Percentiles rank a stretch among this genome's conserved stretches.
These are phyloP conservation scores for Burhinus oedicnemus DNA, from an alignment of 2,113 vertebrate genomes.

Conservation along the genomic window DNA sequence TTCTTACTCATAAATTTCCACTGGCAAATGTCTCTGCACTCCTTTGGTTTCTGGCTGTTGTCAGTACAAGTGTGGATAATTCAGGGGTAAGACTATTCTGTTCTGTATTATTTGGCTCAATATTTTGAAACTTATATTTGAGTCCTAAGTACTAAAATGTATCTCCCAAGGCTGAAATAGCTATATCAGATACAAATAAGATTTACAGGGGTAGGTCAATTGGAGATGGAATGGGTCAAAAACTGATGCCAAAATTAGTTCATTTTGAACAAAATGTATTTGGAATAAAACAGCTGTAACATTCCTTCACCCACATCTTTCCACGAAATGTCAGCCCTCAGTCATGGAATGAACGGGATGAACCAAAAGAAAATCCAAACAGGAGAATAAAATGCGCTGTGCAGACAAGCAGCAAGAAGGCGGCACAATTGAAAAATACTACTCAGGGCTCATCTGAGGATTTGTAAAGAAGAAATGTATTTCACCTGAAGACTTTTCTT, in stretches of 20 bases:
- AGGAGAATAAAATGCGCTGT: background rate
- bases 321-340: background rate
- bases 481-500: background rate
- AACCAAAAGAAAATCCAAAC: background rate
- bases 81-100: background rate
- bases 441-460: background rate
- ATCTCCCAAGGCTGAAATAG: background rate
- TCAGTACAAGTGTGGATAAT: background rate
- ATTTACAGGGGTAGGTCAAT: background rate
- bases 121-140: background rate
- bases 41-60: background rate
- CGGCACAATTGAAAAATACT: background rate
- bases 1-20: background rate
- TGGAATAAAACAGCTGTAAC: background rate
- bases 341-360: background rate
- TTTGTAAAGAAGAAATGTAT: background rate
- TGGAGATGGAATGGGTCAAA: background rate
- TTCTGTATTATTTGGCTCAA: background rate
- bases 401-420: background rate
- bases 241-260: conserved; percentile 3
- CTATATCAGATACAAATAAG: background rate
- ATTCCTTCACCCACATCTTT: background rate
- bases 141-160: background rate
- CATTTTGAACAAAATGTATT: background rate
- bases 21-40: background rate